Conservation (phyloP, 2,113 vertebrate species). For the Hymenochirus boettgeri region DNA sequence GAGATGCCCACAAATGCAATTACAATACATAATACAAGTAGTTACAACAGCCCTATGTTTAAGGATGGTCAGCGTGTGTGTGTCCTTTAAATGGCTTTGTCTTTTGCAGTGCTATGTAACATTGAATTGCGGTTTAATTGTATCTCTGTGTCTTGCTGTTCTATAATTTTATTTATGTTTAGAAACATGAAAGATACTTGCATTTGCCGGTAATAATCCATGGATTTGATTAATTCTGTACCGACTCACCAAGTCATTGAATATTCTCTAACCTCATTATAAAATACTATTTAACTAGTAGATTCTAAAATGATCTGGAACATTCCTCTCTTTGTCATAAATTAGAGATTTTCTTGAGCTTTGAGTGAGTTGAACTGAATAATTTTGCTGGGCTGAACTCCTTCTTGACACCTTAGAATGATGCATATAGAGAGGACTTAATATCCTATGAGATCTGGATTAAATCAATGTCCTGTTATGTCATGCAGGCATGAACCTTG, state of each 20-base stretch:
- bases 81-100: too few species aligned
- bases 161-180: too few species aligned
- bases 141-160: too few species aligned
- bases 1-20: too few species aligned
- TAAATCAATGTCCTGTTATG: neutral
- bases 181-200: too few species aligned
- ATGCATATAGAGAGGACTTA: neutral
- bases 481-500: neutral
- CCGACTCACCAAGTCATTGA: too few species aligned
- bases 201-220: neutral
- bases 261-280: neutral
- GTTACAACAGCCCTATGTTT: too few species aligned
- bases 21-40: too few species aligned
- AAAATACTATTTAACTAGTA: neutral
- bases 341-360: neutral
- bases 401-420: neutral
- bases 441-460: constrained; percentile 1
- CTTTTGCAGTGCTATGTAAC: too few species aligned
- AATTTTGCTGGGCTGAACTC: neutral
- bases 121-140: too few species aligned
- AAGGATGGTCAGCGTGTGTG: too few species aligned
- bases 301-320: neutral
- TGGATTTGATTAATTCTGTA: too few species aligned
- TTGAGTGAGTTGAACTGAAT: neutral
- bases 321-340: neutral